Conservation (phyloP, 2,888 invertebrate genomes). For the Drosophila birchii region DNA sequence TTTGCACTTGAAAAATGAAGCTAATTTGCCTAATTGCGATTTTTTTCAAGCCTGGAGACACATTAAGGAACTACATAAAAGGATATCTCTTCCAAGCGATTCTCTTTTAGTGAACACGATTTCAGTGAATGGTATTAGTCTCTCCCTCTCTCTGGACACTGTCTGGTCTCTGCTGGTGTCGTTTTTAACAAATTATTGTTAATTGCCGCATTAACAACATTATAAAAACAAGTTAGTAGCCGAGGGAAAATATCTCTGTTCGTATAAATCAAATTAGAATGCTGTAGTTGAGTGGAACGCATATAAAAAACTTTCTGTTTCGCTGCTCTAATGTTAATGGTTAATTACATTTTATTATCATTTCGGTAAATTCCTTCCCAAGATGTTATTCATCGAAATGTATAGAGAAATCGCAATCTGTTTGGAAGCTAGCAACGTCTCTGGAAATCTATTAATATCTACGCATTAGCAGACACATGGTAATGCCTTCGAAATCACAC, state of each 20-base stretch:
- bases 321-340: conserved; percentile 6
- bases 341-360: conserved; percentile 10
- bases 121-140: too few relatives aligned
- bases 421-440: not conserved
- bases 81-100: not conserved
- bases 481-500: conserved; percentile 10
- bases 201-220: conserved; percentile 38
- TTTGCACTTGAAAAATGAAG: not conserved
- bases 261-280: conserved; percentile 14
- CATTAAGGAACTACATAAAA: not conserved
- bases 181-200: conserved; percentile 48
- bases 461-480: conserved; percentile 13
- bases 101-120: conserved; percentile 6
- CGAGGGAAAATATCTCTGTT: not conserved
- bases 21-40: conserved; percentile 7
- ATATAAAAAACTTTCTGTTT: conserved; percentile 1
- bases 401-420: not conserved
- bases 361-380: not conserved
- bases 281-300: conserved; percentile 1
- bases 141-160: not conserved
- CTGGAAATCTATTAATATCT: conserved; percentile 15
- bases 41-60: not conserved
- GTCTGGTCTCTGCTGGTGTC: conserved; percentile 22
- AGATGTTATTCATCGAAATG: not conserved
- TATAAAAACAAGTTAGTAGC: conserved; percentile 38